A percentile compares a stretch with the other conserved stretches of the same genome.
Evolutionary conservation across 2,888 invertebrate species (phyloP).

Genomic region (Listrodromus nycthemerus): DNA sequence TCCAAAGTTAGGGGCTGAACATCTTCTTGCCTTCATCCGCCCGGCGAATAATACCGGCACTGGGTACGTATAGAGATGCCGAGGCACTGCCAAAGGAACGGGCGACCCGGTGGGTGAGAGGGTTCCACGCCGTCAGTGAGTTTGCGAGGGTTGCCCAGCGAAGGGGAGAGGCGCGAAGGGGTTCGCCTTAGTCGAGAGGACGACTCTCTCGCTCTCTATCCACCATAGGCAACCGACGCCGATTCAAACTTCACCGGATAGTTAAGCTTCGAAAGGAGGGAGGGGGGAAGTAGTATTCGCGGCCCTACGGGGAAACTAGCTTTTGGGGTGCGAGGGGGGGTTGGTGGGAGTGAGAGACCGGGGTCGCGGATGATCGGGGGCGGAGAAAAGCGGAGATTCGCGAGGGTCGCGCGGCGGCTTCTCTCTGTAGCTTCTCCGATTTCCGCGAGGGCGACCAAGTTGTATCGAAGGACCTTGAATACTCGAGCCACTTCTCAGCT

Average conservation of each 20-base stretch:
- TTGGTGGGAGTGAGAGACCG: slow-evolving; percentile 75
- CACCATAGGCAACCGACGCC: slow-evolving; percentile 57
- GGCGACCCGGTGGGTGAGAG: slow-evolving; percentile 9
- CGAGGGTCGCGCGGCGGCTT: slow-evolving; percentile 60
- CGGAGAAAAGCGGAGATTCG: slow-evolving; percentile 74
- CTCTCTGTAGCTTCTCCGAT: slow-evolving; percentile 27
- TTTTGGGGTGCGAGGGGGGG: slow-evolving; percentile 58
- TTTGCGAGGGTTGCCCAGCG: slow-evolving; percentile 35
- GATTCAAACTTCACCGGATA: slow-evolving; percentile 80
- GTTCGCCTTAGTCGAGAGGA: slow-evolving; percentile 50
- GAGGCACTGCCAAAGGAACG: slow-evolving; percentile 4
- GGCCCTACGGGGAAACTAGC: slow-evolving; percentile 74
- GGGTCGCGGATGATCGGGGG: slow-evolving; percentile 78
- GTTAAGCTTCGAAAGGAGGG: slow-evolving; percentile 77
- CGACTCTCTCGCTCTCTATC: slow-evolving; percentile 13
- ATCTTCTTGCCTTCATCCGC: slow-evolving; percentile 26
- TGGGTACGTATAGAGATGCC: slow-evolving; percentile 6
- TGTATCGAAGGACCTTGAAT: slow-evolving; percentile 43
- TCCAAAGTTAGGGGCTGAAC: slow-evolving; percentile 12
- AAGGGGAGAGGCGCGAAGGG: slow-evolving; percentile 42
- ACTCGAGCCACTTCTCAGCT: slow-evolving; percentile 21
- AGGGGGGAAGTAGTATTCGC: slow-evolving; percentile 29
- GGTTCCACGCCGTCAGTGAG: slow-evolving; percentile 26
- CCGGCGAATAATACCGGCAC: slow-evolving; percentile 24
- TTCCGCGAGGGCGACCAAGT: slow-evolving; percentile 40